Base-by-base conservation (phyloP, 2,113 vertebrate species). In the Chaenogobius annularis region DNA sequence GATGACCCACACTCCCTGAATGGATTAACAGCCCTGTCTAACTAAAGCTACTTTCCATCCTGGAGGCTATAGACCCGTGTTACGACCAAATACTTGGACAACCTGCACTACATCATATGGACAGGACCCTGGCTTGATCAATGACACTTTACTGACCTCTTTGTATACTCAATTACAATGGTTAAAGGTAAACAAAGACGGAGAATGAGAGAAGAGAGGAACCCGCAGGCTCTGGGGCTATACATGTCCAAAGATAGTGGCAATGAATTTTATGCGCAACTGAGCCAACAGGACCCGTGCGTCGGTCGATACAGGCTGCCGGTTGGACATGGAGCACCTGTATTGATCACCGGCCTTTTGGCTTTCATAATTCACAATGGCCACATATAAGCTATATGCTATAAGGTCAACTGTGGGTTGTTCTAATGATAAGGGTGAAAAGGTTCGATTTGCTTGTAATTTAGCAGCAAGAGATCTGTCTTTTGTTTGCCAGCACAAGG, bases 341-440 rank as follows among this genome's bases (percentile, higher is more conserved):
- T 81, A 90, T 89, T 85, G 90, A 91, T 90, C 80, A 46, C 65
- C 3, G 10, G 67, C 66, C 77, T 67, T 79, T 75, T 69, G 74
- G 66, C 83, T 73, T 78, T 71, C 72, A 78, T 84, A 78, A 84
- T 80, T 88, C 67, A 80, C 75, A 22, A 20, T 79, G 73, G 72
- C 66, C 63, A 47, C 1, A 0, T n/a, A n/a, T n/a, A n/a, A n/a
- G n/a, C n/a, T n/a, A n/a, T n/a, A 26, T 40, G 48, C 22, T 6
- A 5, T 11, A 67, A 58, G 66, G 74, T 72, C 56, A 62, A 52
- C 31, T 15, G 69, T 69, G 55, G 73, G 37, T 54, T 79, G 70
- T 23, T 73, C 73, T 64, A 47, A 17, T 66, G 40, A 66, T 72
- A 52, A 76, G 79, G 74, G 2, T 70, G 70, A 77, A 52, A 79